Evolutionary conservation across 2,797 vertebrate species (phyloP), one percentile per base, ranked within the genome.

Genomic region (Clarias pachynema): DNA sequence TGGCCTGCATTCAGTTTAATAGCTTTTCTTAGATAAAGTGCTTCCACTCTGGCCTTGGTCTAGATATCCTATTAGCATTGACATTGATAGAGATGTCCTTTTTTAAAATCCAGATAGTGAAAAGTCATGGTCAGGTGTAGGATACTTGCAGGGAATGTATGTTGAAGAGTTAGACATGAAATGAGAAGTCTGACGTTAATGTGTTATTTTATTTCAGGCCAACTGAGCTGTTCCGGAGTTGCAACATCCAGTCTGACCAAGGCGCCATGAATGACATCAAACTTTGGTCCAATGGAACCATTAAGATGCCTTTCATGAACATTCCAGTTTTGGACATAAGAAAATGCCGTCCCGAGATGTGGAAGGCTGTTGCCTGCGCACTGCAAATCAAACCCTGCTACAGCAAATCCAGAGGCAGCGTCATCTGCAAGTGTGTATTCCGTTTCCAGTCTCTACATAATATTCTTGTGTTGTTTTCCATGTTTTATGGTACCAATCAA

Each of bases 281-380:
- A 91, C 95, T 99, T 2, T 99, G 98, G 98, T 98, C 98, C 90
- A 99, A 98, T 53, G 98, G 98, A 26, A 98, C 95, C 18, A 99
- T 99, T 91, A 97, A 97, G 94, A 99, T 99, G 98, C 98, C 97
- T 0, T 97, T 98, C 91, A 99, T 99, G 96, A 98, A 96, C 93
- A 99, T 99, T 89, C 98, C 98, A 0, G 98, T 99, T 89, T 95
- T 98, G 88, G 97, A 99, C 93, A 99, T 99, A 90, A 95, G 95
- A 89, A 98, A 96, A 91, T 99, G 98, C 91, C 96, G 96, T 0
- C 98, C 98, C 0, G 97, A 99, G 92, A 97, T 97, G 95, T 99
- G 98, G 98, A 99, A 99, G 89, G 97, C 98, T 0, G 95, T 99
- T 79, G 98, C 98, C 84, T 99, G 98, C 77, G 96, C 96, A 0